Evolutionary conservation across 2,797 vertebrate species (phyloP).

Genomic region (Cuculus canorus): DNA sequence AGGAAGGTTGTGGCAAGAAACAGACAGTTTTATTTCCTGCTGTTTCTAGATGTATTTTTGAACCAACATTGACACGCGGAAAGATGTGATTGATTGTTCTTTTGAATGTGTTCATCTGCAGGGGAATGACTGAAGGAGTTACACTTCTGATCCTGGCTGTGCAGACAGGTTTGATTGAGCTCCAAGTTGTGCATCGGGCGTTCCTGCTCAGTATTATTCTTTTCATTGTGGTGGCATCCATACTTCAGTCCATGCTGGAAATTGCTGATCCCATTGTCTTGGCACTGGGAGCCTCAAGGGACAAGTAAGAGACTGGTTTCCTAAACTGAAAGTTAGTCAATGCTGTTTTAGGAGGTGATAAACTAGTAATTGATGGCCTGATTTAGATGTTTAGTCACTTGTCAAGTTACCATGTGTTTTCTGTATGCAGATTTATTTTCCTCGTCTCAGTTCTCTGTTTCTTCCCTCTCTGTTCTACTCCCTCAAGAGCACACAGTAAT

Average conservation of each 20-base stretch:
- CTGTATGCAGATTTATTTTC: background rate
- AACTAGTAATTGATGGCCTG: background rate
- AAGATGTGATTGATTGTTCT: background rate
- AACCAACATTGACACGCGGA: background rate
- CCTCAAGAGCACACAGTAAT: background rate
- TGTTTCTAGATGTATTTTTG: background rate
- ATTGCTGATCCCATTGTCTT: conserved; percentile 97
- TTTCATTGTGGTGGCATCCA: conserved; percentile 97
- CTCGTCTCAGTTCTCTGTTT: background rate
- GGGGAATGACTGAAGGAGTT: conserved; percentile 98
- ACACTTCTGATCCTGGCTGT: conserved; percentile 95
- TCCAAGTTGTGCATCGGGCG: conserved; percentile 96
- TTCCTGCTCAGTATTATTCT: conserved; percentile 98
- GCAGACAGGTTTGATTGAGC: conserved; percentile 96
- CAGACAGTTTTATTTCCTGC: background rate
- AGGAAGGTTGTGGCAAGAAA: background rate
- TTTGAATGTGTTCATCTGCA: conserved; percentile 58
- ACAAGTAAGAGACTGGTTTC: conserved; percentile 85
- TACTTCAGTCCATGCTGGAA: conserved; percentile 98
- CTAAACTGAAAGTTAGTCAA: conserved; percentile 20
- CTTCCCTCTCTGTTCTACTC: background rate
- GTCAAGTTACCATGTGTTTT: background rate
- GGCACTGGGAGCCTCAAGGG: conserved; percentile 94
- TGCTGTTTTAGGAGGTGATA: conserved; percentile 27
- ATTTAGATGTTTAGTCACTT: conserved; percentile 22